phyloP scores from a whole-genome alignment of 2,113 vertebrate genomes.

The Muscicapa adusta region DNA sequence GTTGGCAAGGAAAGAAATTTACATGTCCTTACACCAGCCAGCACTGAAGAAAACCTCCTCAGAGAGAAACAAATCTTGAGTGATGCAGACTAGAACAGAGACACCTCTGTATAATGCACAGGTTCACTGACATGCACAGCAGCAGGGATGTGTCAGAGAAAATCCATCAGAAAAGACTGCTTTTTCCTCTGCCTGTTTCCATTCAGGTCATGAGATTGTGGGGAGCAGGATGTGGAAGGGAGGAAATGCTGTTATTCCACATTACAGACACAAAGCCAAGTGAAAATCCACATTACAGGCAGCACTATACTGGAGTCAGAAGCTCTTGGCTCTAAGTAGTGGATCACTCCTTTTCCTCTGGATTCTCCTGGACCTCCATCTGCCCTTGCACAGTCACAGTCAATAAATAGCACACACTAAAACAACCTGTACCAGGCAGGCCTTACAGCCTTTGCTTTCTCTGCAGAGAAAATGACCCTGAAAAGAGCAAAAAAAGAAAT shows the following conservation, averaged over 20 bases:
- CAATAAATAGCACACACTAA: background rate
- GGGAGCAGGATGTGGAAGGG: background rate
- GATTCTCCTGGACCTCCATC: background rate
- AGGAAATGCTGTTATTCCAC: background rate
- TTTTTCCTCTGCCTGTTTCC: background rate
- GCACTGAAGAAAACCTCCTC: background rate
- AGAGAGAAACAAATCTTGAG: background rate
- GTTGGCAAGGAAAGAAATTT: background rate
- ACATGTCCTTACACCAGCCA: background rate
- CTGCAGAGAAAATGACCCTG: background rate
- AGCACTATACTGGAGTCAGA: background rate
- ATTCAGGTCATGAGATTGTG: background rate
- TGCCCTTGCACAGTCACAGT: background rate
- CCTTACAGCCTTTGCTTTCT: background rate
- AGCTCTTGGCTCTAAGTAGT: background rate
- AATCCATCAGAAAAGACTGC: background rate
- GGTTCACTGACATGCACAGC: background rate
- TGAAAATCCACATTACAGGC: background rate
- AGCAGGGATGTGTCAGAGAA: background rate
- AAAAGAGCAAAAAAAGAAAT: background rate
- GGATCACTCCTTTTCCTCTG: background rate
- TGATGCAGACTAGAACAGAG: background rate
- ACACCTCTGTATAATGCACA: background rate
- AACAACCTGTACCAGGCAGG: background rate
- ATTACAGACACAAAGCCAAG: background rate